Percentiles rank a stretch among this genome's conserved stretches.
These are phyloP conservation scores for Tipula unca DNA, from an alignment of 2,888 invertebrate species.

Conservation along the genomic window DNA sequence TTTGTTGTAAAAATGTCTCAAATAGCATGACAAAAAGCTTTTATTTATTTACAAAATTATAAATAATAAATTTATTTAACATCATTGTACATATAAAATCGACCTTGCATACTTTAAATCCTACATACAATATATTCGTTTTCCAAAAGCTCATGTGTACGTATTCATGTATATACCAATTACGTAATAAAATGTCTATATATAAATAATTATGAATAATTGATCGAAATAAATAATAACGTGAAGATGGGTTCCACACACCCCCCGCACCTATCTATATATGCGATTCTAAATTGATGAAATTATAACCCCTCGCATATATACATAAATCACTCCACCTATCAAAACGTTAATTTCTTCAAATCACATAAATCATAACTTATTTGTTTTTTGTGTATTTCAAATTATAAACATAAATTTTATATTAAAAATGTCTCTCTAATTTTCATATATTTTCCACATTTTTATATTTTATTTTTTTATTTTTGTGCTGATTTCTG, in stretches of 20 bases:
- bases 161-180: not conserved
- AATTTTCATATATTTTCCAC: not conserved
- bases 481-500: not conserved
- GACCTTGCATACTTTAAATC: too few relatives aligned
- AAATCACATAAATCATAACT: slow-evolving; percentile 2
- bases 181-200: not conserved
- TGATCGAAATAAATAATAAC: slow-evolving; percentile 1
- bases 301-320: not conserved
- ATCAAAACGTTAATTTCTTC: not conserved
- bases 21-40: too few relatives aligned
- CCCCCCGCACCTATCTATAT: not conserved
- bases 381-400: not conserved
- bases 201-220: slow-evolving; percentile 14
- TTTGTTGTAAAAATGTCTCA: too few relatives aligned
- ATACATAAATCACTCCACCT: not conserved
- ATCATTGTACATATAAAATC: too few relatives aligned
- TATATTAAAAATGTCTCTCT: not conserved
- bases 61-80: too few relatives aligned
- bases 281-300: not conserved
- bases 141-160: too few relatives aligned
- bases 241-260: not conserved
- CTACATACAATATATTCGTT: too few relatives aligned
- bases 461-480: not conserved
- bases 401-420: not conserved
- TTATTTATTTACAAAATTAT: too few relatives aligned